Evolutionary conservation across 2,888 invertebrate genomes (phyloP).

Genomic region (Drosophila atripex): DNA sequence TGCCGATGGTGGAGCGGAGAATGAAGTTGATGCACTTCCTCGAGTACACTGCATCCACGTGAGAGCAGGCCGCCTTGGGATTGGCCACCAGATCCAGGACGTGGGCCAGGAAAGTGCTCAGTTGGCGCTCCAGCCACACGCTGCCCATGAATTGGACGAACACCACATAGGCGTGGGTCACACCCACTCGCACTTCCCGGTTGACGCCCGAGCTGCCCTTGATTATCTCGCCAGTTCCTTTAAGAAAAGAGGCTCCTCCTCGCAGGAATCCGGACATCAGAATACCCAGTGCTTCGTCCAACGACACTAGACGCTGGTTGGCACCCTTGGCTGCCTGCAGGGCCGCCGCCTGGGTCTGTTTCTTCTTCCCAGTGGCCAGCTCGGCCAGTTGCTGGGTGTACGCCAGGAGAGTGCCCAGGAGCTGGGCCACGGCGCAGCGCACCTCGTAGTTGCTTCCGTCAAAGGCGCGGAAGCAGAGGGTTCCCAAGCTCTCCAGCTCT

Average conservation of each 20-base stretch:
- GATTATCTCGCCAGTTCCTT: slow-evolving; percentile 97
- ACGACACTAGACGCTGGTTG: slow-evolving; percentile 86
- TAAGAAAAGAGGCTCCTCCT: slow-evolving; percentile 96
- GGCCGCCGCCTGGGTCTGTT: slow-evolving; percentile 62
- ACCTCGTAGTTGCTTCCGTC: slow-evolving; percentile 97
- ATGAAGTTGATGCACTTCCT: slow-evolving; percentile 99
- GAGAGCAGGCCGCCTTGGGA: slow-evolving; percentile 97
- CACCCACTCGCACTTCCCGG: slow-evolving; percentile 97
- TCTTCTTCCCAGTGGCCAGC: slow-evolving; percentile 82
- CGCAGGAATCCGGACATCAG: slow-evolving; percentile 96
- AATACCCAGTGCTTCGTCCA: slow-evolving; percentile 96
- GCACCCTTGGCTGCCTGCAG: slow-evolving; percentile 74
- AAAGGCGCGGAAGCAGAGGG: slow-evolving; percentile 95
- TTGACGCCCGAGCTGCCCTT: slow-evolving; percentile 97
- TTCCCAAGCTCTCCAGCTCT: slow-evolving; percentile 95
- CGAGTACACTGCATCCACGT: slow-evolving; percentile 98
- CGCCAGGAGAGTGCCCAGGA: slow-evolving; percentile 89
- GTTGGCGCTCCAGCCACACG: slow-evolving; percentile 96
- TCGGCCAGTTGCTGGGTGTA: slow-evolving; percentile 90
- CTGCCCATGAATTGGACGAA: slow-evolving; percentile 97
- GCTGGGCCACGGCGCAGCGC: slow-evolving; percentile 94
- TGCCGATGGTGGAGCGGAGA: slow-evolving; percentile 94
- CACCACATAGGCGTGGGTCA: slow-evolving; percentile 98
- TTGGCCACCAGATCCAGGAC: slow-evolving; percentile 96
- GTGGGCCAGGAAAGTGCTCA: slow-evolving; percentile 93